A percentile compares a stretch with the other conserved stretches of the same genome.
Conservation (phyloP, 2,888 invertebrate species). For the Boloria selene region DNA sequence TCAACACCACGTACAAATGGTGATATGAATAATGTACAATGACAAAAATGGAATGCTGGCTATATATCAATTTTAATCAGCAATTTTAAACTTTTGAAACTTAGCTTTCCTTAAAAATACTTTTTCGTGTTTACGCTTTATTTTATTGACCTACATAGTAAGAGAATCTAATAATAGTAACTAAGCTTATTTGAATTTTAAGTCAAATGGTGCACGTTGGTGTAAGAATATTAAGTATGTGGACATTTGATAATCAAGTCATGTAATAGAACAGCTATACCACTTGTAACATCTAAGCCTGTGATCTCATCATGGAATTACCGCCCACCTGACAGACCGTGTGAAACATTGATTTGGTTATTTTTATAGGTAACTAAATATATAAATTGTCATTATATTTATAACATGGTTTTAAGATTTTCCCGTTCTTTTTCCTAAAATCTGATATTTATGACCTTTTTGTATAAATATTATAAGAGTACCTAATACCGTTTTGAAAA, state of each 20-base stretch:
- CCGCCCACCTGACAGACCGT: conserved; percentile 45
- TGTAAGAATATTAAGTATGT: conserved; percentile 29
- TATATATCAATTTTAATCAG: not conserved
- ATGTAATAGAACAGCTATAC: conserved; percentile 25
- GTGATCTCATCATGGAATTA: conserved; percentile 39
- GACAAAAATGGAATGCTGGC: not conserved
- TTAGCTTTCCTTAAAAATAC: not conserved
- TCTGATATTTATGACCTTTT: no score
- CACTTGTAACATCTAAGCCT: conserved; percentile 21
- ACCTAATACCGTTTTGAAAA: no score
- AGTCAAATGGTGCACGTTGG: conserved; percentile 25
- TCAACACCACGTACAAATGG: conserved; percentile 1
- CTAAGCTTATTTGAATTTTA: conserved; percentile 14
- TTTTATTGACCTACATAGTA: not conserved
- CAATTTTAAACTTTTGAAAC: not conserved
- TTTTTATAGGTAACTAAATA: not conserved
- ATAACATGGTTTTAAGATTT: not conserved
- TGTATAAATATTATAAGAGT: no score
- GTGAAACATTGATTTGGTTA: conserved; percentile 11
- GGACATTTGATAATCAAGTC: conserved; percentile 31
- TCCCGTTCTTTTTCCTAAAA: no score
- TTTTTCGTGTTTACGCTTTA: conserved; percentile 2
- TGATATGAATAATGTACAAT: not conserved
- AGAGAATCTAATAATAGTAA: not conserved
- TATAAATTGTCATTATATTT: not conserved